A percentile compares a stretch with the other conserved stretches of the same genome.
phyloP scores from a whole-genome alignment of 2,888 invertebrate genomes.

The Volucella inanis region DNA sequence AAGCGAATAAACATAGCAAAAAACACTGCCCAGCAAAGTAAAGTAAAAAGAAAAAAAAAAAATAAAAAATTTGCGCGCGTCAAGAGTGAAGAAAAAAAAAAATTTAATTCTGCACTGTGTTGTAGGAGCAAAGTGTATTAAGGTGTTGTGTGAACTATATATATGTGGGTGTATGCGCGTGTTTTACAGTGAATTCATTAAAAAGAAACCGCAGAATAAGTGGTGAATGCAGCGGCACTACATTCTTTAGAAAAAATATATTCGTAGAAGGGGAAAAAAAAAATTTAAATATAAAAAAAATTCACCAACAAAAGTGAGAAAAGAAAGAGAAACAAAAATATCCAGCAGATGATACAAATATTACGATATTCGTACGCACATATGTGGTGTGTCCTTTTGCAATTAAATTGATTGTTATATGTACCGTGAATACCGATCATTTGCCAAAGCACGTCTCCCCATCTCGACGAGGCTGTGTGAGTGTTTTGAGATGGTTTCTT shows the following conservation, averaged over 20 bases:
- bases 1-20: constrained; percentile 68
- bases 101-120: not conserved
- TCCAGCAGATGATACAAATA: constrained; percentile 16
- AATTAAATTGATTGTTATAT: constrained; percentile 65
- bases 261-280: constrained; percentile 2
- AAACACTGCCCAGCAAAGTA: constrained; percentile 64
- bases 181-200: constrained; percentile 67
- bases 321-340: constrained; percentile 28
- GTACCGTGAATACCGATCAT: constrained; percentile 59
- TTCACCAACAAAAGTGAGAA: constrained; percentile 30
- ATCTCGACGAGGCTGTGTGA: constrained; percentile 21
- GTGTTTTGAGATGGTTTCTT: constrained; percentile 45
- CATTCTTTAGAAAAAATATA: constrained; percentile 49
- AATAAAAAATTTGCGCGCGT: constrained; percentile 69
- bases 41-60: constrained; percentile 45
- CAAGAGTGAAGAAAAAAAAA: constrained; percentile 58
- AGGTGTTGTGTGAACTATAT: constrained; percentile 26
- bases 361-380: not conserved
- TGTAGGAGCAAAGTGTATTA: constrained; percentile 26
- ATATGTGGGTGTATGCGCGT: constrained; percentile 35
- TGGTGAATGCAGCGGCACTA: constrained; percentile 64
- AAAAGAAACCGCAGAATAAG: constrained; percentile 71
- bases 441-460: constrained; percentile 31
- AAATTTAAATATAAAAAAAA: constrained; percentile 17
- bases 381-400: constrained; percentile 62